Base-by-base conservation (phyloP, 2,113 vertebrate genomes). In the Cyprinodon brontotheroides region DNA sequence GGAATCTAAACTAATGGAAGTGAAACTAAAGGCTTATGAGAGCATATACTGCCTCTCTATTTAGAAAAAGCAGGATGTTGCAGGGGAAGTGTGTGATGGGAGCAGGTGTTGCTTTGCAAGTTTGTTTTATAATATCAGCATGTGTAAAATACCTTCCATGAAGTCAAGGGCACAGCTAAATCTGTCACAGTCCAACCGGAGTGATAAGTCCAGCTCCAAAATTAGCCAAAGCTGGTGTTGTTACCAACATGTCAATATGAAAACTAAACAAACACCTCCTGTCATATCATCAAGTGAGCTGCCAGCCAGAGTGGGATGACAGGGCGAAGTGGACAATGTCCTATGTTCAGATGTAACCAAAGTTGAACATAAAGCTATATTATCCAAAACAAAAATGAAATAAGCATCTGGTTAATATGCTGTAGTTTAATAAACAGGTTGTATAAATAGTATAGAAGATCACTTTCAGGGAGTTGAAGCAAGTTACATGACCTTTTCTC, bases 171-270 rank as follows among this genome's bases (percentile, higher is more conserved):
- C 75, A 70, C 53, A 10, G 80, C 84, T 80, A 61, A 77, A 78
- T 77, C 57, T 1, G 81, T 89, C 84, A 75, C 74, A 80, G 81
- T 53, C 71, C 69, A 77, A 79, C 71, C 68, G 60, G 14, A 68
- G 65, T 63, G 78, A 71, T 75, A 74, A 87, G 75, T 75, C n/a
- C 60, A 43, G 3, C 60, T 81, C 89, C 89, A 92, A 90, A 91
- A 87, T 93, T 93, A 93, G 90, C 71, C 65, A 29, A 71, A 67
- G 71, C 88, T 82, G 79, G 86, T 68, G 83, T 87, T 88, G 79
- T 92, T 92, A 94, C 93, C 93, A 43, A 70, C 41, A 65, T 74
- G 67, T 78, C 78, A 82, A 88, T 76, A 75, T 82, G 65, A 50
- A 61, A 85, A 75, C 77, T 80, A 72, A 82, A 77, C 79, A 73